Conservation (phyloP, 1,140 invertebrate genomes). For the Zaprionus capensis region DNA sequence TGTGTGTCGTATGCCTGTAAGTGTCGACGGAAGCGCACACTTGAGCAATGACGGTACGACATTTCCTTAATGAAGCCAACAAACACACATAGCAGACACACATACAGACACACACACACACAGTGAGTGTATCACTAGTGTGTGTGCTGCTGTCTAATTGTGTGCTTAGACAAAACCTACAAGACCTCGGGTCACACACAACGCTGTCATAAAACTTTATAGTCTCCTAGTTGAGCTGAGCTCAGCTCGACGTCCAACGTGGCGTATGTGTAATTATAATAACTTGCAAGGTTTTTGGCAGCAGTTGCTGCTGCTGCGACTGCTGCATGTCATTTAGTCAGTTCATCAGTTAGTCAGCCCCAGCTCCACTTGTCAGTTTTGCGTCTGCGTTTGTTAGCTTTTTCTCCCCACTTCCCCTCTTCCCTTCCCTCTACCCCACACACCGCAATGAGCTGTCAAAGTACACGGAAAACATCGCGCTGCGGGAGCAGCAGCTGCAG, state of each 20-base stretch:
- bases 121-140: neutral
- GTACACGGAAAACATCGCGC: conserved; percentile 16
- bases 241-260: conserved; percentile 58
- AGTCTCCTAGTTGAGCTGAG: conserved; percentile 30
- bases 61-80: conserved; percentile 82
- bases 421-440: neutral
- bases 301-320: conserved; percentile 20
- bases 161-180: conserved; percentile 48
- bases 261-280: conserved; percentile 80
- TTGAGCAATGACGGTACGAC: conserved; percentile 79
- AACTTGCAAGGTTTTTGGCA: conserved; percentile 58
- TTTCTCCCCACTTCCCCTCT: conserved; percentile 35
- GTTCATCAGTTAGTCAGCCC: conserved; percentile 16
- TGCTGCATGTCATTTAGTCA: conserved; percentile 40
- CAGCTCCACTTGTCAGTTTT: conserved; percentile 47
- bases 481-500: neutral
- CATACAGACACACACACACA: neutral
- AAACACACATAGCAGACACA: conserved; percentile 34
- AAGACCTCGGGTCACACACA: conserved; percentile 23
- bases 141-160: conserved; percentile 43
- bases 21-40: conserved; percentile 77
- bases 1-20: conserved; percentile 36
- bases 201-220: conserved; percentile 70
- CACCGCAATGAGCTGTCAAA: conserved; percentile 47
- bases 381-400: conserved; percentile 7